Percentiles rank a stretch among this genome's conserved stretches.
These are phyloP conservation scores for Agrotis ipsilon DNA, from an alignment of 2,888 invertebrate species.

Conservation along the genomic window DNA sequence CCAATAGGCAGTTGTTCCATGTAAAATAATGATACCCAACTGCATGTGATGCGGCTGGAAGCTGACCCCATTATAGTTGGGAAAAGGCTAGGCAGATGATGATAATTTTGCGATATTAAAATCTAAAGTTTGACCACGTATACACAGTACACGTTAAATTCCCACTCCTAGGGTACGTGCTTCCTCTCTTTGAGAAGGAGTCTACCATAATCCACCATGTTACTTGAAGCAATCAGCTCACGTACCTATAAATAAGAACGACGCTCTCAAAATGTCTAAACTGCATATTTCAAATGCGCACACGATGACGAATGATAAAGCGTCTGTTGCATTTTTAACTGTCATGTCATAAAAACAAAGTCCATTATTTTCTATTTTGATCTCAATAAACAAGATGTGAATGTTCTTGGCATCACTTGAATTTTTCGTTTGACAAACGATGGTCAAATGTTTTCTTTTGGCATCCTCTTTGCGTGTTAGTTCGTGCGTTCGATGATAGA, in stretches of 20 bases:
- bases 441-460: not conserved
- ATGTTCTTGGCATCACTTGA: slow-evolving; percentile 36
- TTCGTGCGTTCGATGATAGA: slow-evolving; percentile 8
- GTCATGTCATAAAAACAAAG: slow-evolving; percentile 15
- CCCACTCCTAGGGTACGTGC: too few relatives aligned
- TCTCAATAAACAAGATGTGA: slow-evolving; percentile 13
- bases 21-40: too few relatives aligned
- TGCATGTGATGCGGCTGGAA: too few relatives aligned
- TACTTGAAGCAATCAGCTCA: not conserved
- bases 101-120: too few relatives aligned
- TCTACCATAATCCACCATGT: too few relatives aligned
- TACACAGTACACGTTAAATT: too few relatives aligned
- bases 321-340: slow-evolving; percentile 7
- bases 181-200: too few relatives aligned
- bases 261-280: not conserved
- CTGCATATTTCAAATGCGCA: slow-evolving; percentile 9
- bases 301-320: slow-evolving; percentile 12
- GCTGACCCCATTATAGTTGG: too few relatives aligned
- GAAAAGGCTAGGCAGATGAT: too few relatives aligned
- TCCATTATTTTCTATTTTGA: slow-evolving; percentile 37
- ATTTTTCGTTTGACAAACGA: slow-evolving; percentile 7
- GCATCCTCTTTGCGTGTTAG: not conserved
- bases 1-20: too few relatives aligned
- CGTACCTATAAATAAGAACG: not conserved
- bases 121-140: too few relatives aligned